Conservation (phyloP, 2,888 invertebrate genomes). For the Oeneis ivallda region DNA sequence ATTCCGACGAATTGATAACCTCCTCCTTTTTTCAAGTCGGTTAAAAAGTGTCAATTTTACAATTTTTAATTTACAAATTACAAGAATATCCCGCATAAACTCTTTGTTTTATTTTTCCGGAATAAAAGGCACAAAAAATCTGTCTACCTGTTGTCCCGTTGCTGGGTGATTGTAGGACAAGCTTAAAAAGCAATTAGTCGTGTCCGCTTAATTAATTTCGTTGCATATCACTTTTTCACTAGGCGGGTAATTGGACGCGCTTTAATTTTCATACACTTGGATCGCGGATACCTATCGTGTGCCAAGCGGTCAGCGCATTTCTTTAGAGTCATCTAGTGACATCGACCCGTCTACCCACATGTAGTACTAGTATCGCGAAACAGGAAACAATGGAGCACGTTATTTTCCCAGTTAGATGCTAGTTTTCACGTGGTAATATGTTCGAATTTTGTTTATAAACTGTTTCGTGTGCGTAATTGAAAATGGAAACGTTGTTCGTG, state of each 20-base stretch:
- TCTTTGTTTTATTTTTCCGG: no score
- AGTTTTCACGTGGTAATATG: constrained; percentile 21
- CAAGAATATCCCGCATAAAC: neutral
- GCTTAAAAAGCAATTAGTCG: no score
- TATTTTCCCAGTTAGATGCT: constrained; percentile 31
- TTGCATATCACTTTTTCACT: constrained; percentile 20
- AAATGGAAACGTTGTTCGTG: constrained; percentile 63
- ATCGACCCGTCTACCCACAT: constrained; percentile 71
- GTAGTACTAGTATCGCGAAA: constrained; percentile 39
- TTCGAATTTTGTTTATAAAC: neutral
- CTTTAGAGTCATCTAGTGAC: constrained; percentile 73
- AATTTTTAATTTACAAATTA: neutral
- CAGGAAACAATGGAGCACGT: constrained; percentile 43
- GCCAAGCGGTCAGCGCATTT: constrained; percentile 71
- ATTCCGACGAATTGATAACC: no score
- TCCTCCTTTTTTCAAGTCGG: no score
- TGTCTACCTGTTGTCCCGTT: no score
- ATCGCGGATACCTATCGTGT: constrained; percentile 63
- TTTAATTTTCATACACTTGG: constrained; percentile 60
- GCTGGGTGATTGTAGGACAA: no score
- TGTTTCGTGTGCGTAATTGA: constrained; percentile 21
- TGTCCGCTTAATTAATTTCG: constrained; percentile 1
- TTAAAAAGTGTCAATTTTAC: neutral
- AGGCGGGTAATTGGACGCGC: constrained; percentile 43
- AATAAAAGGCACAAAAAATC: no score